These are phyloP conservation scores for Acanthurus tractus DNA, from an alignment of 2,797 vertebrate genomes.

Conservation along the genomic window DNA sequence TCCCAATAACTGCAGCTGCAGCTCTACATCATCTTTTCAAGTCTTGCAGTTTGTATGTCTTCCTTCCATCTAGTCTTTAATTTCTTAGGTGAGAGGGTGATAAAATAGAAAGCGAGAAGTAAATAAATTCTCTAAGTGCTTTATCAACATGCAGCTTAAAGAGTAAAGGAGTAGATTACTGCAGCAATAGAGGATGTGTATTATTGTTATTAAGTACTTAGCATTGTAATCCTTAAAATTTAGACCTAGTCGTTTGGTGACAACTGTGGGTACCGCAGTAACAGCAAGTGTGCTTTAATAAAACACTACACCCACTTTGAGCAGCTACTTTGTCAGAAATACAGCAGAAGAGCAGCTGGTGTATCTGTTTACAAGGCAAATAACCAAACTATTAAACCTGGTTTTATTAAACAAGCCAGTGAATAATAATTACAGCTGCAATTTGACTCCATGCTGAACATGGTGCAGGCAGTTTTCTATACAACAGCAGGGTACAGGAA, in stretches of 20 bases:
- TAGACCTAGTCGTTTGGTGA: not conserved
- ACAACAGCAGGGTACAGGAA: too few species aligned
- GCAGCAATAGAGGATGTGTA: constrained; percentile 27
- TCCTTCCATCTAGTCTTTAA: constrained; percentile 10
- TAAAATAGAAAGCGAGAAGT: constrained; percentile 36
- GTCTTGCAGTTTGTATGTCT: constrained; percentile 26
- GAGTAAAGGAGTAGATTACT: not conserved
- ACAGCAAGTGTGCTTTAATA: constrained; percentile 19
- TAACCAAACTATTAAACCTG: constrained; percentile 2
- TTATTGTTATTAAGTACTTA: not conserved
- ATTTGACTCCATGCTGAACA: too few species aligned
- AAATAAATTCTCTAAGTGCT: not conserved
- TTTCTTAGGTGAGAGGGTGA: not conserved
- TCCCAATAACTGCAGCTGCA: constrained; percentile 58
- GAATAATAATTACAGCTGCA: too few species aligned
- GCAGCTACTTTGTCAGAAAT: constrained; percentile 21
- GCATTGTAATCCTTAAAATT: not conserved
- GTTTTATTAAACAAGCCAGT: too few species aligned
- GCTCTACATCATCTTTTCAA: constrained; percentile 5
- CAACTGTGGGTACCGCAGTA: not conserved
- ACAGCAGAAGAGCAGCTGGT: constrained; percentile 2
- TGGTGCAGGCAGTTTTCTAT: too few species aligned
- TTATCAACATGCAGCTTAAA: too few species aligned
- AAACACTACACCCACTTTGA: constrained; percentile 7
- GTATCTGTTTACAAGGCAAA: constrained; percentile 6